phyloP scores from a whole-genome alignment of 2,113 vertebrate species.

The Heterocephalus glaber region DNA sequence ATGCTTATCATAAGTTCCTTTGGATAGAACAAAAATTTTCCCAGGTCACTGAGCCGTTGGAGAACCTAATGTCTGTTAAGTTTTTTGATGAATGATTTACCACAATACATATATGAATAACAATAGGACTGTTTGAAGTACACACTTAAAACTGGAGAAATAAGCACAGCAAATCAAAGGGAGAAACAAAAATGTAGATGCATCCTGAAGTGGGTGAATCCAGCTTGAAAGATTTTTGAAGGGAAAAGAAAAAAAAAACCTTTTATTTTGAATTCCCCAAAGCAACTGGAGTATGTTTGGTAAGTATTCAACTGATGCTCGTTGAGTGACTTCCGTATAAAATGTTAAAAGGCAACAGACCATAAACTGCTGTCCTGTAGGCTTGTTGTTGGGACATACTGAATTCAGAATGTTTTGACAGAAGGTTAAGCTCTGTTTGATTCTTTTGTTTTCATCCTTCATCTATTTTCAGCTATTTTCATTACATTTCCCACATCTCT shows the following conservation, averaged over 20 bases:
- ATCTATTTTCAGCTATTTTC: conserved; percentile 71
- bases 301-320: neutral
- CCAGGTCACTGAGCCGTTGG: neutral
- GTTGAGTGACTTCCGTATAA: conserved; percentile 55
- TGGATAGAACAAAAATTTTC: neutral
- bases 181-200: neutral
- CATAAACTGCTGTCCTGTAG: neutral
- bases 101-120: neutral
- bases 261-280: conserved; percentile 49
- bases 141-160: neutral
- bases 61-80: neutral
- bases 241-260: neutral
- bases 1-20: too few species aligned
- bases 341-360: conserved; percentile 55
- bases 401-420: conserved; percentile 61
- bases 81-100: neutral
- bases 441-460: conserved; percentile 48
- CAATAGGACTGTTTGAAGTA: neutral
- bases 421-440: conserved; percentile 22
- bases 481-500: conserved; percentile 55
- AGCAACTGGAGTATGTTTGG: conserved; percentile 14
- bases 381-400: neutral
- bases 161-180: neutral
- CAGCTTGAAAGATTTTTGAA: conserved; percentile 39
- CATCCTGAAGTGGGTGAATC: neutral